Evolutionary conservation across 2,888 invertebrate species (phyloP).

Genomic region (Criorhina ranunculi): DNA sequence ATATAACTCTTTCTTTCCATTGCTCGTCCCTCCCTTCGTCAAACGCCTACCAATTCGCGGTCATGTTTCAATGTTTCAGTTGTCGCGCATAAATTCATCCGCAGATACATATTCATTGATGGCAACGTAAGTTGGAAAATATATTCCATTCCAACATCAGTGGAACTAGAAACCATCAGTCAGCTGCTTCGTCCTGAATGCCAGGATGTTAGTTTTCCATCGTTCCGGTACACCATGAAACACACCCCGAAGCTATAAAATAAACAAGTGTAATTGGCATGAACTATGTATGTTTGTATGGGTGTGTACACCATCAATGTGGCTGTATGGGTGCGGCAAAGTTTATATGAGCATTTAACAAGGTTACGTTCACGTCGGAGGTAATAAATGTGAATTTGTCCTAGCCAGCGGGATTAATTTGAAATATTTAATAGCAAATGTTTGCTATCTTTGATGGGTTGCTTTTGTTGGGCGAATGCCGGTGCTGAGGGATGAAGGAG

Average conservation of each 20-base stretch:
- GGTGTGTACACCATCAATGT: constrained; percentile 9
- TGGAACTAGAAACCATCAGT: constrained; percentile 5
- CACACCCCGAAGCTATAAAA: constrained; percentile 49
- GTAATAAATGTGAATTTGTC: constrained; percentile 69
- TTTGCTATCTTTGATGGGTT: constrained; percentile 27
- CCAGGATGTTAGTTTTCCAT: constrained; percentile 29
- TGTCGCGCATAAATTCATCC: constrained; percentile 45
- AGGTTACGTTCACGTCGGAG: constrained; percentile 60
- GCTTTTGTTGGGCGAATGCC: background rate
- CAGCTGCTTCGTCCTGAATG: constrained; percentile 6
- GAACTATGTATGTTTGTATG: constrained; percentile 29
- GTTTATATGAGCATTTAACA: constrained; percentile 65
- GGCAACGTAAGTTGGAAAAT: constrained; percentile 40
- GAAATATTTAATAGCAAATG: constrained; percentile 61
- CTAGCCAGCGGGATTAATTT: constrained; percentile 60
- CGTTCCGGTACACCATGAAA: constrained; percentile 11
- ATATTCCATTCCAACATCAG: constrained; percentile 28
- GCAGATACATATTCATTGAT: constrained; percentile 47
- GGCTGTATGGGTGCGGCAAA: constrained; percentile 20
- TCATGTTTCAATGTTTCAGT: constrained; percentile 47
- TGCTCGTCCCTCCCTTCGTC: background rate
- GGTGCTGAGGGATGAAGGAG: constrained; percentile 1
- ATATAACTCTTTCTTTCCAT: constrained; percentile 2
- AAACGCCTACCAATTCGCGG: constrained; percentile 17
- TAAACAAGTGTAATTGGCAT: constrained; percentile 63